A percentile compares a stretch with the other conserved stretches of the same genome.
These are phyloP conservation scores for Ceratitis capitata DNA, from an alignment of 1,140 invertebrate species.

Conservation along the genomic window DNA sequence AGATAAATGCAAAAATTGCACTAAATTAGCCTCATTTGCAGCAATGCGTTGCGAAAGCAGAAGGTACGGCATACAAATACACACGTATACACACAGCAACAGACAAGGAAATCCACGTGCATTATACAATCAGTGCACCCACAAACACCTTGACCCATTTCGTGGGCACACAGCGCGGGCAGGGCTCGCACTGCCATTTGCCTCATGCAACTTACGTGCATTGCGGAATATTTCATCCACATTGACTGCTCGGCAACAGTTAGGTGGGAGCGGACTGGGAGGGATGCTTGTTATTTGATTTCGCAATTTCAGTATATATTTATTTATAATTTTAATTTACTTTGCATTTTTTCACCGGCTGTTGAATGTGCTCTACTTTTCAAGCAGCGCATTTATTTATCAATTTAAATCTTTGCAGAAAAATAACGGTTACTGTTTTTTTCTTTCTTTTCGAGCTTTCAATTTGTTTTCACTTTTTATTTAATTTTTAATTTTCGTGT, in stretches of 20 bases:
- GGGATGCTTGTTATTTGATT: background rate
- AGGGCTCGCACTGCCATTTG: background rate
- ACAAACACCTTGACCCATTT: slow-evolving; percentile 27
- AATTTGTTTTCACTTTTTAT: background rate
- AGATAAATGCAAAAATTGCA: slow-evolving; percentile 13
- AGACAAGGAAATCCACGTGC: background rate
- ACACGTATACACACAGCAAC: background rate
- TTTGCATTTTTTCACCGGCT: background rate
- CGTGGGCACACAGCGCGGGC: no score
- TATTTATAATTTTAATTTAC: background rate
- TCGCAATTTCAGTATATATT: background rate
- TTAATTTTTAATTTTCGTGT: background rate
- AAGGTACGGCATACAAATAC: background rate
- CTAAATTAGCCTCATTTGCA: slow-evolving; percentile 28
- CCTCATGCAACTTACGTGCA: background rate
- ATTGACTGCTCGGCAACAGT: background rate
- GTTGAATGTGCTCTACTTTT: slow-evolving; percentile 6
- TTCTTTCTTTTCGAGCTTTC: background rate
- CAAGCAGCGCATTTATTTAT: background rate
- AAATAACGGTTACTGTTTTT: background rate
- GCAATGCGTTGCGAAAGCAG: background rate
- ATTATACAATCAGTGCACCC: background rate
- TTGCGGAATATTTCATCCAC: background rate
- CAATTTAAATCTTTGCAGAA: background rate
- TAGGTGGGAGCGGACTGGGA: no score